Percentiles rank a stretch among this genome's conserved stretches.
These are phyloP conservation scores for Lepidothrix coronata DNA, from an alignment of 2,113 vertebrate genomes.

Conservation along the genomic window DNA sequence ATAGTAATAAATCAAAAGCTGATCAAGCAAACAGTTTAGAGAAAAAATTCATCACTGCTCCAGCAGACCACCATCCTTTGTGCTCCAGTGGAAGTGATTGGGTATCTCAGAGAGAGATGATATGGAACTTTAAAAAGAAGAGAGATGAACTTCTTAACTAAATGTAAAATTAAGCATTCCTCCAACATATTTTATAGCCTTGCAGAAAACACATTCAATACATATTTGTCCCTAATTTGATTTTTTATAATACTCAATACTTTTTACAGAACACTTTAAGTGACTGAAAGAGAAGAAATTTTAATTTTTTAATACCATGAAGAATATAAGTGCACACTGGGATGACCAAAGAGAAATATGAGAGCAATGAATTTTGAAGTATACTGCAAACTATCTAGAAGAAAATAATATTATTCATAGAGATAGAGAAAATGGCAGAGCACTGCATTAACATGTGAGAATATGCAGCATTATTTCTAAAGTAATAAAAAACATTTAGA, in stretches of 20 bases:
- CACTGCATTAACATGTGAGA: neutral
- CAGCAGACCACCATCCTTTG: rapidly evolving
- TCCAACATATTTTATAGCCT: neutral
- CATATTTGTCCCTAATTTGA: neutral
- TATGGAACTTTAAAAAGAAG: neutral
- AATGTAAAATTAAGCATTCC: neutral
- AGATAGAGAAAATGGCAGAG: neutral
- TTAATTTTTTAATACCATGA: neutral
- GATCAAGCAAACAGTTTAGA: neutral
- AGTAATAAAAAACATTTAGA: neutral
- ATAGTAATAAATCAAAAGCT: neutral
- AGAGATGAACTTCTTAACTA: neutral
- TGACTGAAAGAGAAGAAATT: neutral
- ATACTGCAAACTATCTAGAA: neutral
- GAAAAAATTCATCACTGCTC: neutral
- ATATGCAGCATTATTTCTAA: neutral
- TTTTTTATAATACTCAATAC: neutral
- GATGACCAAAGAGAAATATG: neutral
- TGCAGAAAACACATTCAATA: neutral
- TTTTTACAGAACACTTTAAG: neutral
- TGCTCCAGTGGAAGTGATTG: neutral
- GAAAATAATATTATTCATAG: neutral
- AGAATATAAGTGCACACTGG: neutral
- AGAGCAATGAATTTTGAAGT: neutral
- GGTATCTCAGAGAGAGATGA: neutral